Base-by-base conservation (phyloP, 2,888 invertebrate species). In the Xestia ashworthii region DNA sequence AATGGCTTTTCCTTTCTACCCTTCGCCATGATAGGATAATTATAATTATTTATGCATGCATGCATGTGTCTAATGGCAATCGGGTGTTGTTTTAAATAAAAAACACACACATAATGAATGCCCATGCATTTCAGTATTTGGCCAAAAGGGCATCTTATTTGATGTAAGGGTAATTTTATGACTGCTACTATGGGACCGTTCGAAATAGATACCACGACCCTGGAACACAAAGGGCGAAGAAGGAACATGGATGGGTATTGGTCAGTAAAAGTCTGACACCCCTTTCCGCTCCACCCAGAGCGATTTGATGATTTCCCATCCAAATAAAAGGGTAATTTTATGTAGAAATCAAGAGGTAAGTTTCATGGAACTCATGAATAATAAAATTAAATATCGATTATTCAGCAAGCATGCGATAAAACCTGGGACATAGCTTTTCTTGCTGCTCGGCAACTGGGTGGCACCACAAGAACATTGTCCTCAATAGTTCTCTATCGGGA, bases 51-150 rank as follows among this genome's bases (percentile, higher is more conserved):
- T 19, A 58, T 44, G 64, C 9, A 55, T 55, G n/a, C 12, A 53
- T 50, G 73, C 62, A 80, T 38, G 60, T 41, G 22, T 19, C n/a
- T 64, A 81, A 64, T 41, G 12, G 14, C 19, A n/a, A 53, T 8
- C 25, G 38, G 9, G 32, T 44, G 22, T 44, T 6, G n/a, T 58
- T 32, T 32, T 32, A 32, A 32, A 11, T 11, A 9, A 44, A 44
- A 44, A 41, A 41, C 6, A 41, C 41, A 55, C 0, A 41, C 14
- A 2, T 19, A 32, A 58, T 38, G 41, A 32, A 55, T 38, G 44
- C 16, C 38, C 0, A n/a, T 60, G 19, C 8, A 60, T 50, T 76
- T 58, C 3, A 32, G 19, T 48, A n/a, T 77, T 68, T 32, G 4
- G 4, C 32, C 5, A 38, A 12, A 55, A 12, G 16, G 5, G 25